Evolutionary conservation across 2,797 vertebrate species (phyloP).

Genomic region (Ficedula albicollis): DNA sequence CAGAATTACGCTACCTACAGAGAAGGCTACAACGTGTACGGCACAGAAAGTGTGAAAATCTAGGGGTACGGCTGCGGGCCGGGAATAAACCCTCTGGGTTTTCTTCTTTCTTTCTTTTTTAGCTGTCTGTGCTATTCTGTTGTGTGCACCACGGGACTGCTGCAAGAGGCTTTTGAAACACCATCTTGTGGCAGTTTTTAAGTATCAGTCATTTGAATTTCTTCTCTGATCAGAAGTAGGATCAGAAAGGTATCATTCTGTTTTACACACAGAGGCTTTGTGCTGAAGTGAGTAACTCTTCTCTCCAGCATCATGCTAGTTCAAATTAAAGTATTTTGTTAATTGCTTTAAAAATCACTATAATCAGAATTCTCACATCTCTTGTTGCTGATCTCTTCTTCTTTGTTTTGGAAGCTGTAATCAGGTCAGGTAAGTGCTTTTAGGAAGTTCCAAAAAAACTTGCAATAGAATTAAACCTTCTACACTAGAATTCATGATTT

Average conservation of each 20-base stretch:
- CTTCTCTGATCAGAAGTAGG: background rate
- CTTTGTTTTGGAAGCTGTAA: slow-evolving; percentile 22
- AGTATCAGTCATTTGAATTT: background rate
- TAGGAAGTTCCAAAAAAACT: background rate
- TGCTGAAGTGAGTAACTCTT: background rate
- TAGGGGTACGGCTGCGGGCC: slow-evolving; percentile 87
- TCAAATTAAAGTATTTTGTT: background rate
- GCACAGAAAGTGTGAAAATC: slow-evolving; percentile 99
- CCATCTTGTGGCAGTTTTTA: background rate
- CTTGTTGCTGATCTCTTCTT: background rate
- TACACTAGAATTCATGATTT: background rate
- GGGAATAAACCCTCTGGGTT: slow-evolving; percentile 21
- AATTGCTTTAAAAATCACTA: background rate
- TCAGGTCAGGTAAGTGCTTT: slow-evolving; percentile 64
- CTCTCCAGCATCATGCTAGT: background rate
- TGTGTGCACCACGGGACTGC: background rate
- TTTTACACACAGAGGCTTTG: background rate
- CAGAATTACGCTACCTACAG: slow-evolving; percentile 99
- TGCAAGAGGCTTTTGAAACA: background rate
- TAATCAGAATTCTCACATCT: background rate
- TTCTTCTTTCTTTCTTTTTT: background rate
- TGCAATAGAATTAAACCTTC: background rate
- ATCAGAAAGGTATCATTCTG: background rate
- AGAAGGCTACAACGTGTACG: slow-evolving; percentile 99
- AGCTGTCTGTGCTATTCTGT: background rate